These are phyloP conservation scores for Anodontia alba DNA, from an alignment of 2,888 invertebrate species.

Conservation along the genomic window DNA sequence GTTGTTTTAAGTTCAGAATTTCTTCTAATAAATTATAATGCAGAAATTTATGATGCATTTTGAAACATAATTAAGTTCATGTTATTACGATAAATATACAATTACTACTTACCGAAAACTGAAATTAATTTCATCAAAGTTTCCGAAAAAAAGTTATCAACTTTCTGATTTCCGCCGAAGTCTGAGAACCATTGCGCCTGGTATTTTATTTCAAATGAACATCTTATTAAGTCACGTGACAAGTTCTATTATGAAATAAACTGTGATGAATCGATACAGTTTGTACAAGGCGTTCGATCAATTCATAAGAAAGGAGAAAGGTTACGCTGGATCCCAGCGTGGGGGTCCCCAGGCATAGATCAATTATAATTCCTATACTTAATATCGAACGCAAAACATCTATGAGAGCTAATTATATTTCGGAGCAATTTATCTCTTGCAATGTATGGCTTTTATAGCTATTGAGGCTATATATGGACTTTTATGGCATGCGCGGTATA, in stretches of 20 bases:
- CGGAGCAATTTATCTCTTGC: not conserved
- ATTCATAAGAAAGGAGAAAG: slow-evolving; percentile 10
- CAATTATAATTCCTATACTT: slow-evolving; percentile 17
- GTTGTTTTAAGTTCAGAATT: too few relatives aligned
- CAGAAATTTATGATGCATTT: too few relatives aligned
- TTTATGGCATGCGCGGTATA: not conserved
- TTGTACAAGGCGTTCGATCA: slow-evolving; percentile 17
- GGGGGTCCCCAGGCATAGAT: not conserved
- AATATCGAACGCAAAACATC: slow-evolving; percentile 7
- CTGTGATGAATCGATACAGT: slow-evolving; percentile 49
- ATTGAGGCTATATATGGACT: slow-evolving; percentile 1
- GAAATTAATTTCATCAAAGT: not conserved
- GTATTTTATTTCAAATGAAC: slow-evolving; percentile 61
- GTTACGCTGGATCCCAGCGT: not conserved
- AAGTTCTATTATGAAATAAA: slow-evolving; percentile 63
- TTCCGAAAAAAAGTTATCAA: not conserved
- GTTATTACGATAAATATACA: too few relatives aligned
- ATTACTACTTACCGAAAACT: not conserved
- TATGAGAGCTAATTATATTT: slow-evolving; percentile 12
- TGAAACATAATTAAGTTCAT: too few relatives aligned
- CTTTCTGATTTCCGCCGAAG: slow-evolving; percentile 12
- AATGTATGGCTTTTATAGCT: slow-evolving; percentile 10
- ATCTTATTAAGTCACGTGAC: slow-evolving; percentile 64
- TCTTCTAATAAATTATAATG: too few relatives aligned
- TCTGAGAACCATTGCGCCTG: slow-evolving; percentile 8